Evolutionary conservation across 2,888 invertebrate species (phyloP).

Genomic region (Oscheius sp.): DNA sequence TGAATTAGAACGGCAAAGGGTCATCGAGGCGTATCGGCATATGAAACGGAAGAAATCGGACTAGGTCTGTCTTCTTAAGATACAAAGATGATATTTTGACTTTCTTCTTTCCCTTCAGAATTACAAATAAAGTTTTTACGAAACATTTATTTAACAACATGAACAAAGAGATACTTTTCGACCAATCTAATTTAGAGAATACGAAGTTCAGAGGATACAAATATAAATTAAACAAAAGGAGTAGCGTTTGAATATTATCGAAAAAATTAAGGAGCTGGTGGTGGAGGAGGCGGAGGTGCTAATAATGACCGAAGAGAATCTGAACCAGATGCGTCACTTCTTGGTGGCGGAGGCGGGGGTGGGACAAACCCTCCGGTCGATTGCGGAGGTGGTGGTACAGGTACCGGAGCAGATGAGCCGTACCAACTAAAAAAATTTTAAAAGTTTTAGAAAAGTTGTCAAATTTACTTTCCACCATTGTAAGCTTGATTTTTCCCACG

Average conservation of each 20-base stretch:
- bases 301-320: constrained; percentile 35
- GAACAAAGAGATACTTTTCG: not conserved
- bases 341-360: constrained; percentile 57
- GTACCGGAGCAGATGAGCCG: constrained; percentile 45
- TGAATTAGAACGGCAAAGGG: constrained; percentile 50
- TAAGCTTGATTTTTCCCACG: constrained; percentile 15
- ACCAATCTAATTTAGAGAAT: no score
- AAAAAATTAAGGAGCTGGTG: not conserved
- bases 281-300: constrained; percentile 34
- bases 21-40: constrained; percentile 59
- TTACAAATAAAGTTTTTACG: not conserved
- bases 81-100: not conserved
- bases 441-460: not conserved
- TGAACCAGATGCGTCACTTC: no score
- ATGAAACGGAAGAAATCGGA: constrained; percentile 48
- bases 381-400: constrained; percentile 56
- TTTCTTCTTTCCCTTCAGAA: not conserved
- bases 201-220: not conserved
- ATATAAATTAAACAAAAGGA: not conserved
- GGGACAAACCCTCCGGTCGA: constrained; percentile 36
- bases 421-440: constrained; percentile 35
- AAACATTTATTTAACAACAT: not conserved
- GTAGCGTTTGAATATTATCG: not conserved
- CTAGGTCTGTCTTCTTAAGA: constrained; percentile 39
- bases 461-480: constrained; percentile 2